phyloP scores from a whole-genome alignment of 2,113 vertebrate genomes.

The Mesoclemmys tuberculata region DNA sequence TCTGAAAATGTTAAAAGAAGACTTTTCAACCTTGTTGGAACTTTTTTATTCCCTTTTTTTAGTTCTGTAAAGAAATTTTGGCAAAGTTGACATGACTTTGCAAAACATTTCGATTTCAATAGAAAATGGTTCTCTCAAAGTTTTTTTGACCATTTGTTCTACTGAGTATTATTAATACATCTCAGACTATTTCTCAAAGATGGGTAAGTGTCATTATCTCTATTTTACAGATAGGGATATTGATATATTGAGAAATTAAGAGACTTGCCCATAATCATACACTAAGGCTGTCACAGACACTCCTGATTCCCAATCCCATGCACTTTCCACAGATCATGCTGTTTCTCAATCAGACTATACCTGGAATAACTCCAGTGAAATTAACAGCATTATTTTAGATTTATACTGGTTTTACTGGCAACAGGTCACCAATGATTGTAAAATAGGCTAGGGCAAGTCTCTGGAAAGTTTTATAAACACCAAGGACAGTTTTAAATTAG shows the following conservation, averaged over 20 bases:
- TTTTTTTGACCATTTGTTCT: background rate
- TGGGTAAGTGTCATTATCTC: background rate
- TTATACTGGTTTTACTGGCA: background rate
- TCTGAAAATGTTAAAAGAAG: background rate
- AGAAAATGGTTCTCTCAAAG: background rate
- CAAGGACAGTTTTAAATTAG: conserved; percentile 14
- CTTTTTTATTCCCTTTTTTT: background rate
- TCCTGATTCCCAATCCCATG: background rate
- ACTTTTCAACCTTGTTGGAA: background rate
- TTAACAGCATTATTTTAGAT: background rate
- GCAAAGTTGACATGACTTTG: background rate
- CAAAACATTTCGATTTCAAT: background rate
- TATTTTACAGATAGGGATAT: background rate
- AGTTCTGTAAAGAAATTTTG: background rate
- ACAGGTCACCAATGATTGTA: background rate
- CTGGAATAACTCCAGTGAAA: background rate
- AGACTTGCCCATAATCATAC: background rate
- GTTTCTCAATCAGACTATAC: rapidly evolving
- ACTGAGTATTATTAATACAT: background rate
- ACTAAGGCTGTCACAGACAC: background rate
- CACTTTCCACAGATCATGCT: background rate
- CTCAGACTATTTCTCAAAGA: background rate
- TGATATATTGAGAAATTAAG: background rate
- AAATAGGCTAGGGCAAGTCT: background rate
- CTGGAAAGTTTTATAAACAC: background rate